Conservation (phyloP, 2,888 invertebrate genomes). For the Diadegma fenestrale region DNA sequence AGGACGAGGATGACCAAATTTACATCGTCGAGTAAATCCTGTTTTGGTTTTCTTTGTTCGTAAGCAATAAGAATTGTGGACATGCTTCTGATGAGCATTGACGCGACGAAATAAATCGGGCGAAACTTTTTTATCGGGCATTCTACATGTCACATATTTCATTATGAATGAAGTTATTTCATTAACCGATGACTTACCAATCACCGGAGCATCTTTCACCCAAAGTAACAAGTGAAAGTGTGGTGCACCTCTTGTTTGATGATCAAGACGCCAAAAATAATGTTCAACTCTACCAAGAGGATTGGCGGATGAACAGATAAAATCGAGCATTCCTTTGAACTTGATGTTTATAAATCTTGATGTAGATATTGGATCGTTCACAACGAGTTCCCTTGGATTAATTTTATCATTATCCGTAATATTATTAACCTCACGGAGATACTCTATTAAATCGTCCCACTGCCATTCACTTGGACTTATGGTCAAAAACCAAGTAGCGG, state of each 20-base stretch:
- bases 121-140: slow-evolving; percentile 68
- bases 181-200: slow-evolving; percentile 68
- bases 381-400: slow-evolving; percentile 73
- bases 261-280: slow-evolving; percentile 72
- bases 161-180: slow-evolving; percentile 71
- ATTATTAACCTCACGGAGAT: slow-evolving; percentile 73
- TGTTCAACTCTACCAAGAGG: slow-evolving; percentile 71
- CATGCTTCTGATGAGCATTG: slow-evolving; percentile 32
- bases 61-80: slow-evolving; percentile 35
- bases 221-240: slow-evolving; percentile 63
- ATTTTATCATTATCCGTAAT: slow-evolving; percentile 57
- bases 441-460: slow-evolving; percentile 75
- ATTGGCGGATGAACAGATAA: slow-evolving; percentile 71
- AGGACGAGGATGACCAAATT: slow-evolving; percentile 74
- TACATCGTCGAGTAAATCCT: slow-evolving; percentile 54
- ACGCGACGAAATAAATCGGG: slow-evolving; percentile 67
- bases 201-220: slow-evolving; percentile 69
- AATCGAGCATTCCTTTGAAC: slow-evolving; percentile 77
- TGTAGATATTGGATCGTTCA: slow-evolving; percentile 76
- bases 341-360: slow-evolving; percentile 78
- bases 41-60: slow-evolving; percentile 29
- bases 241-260: slow-evolving; percentile 70
- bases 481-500: slow-evolving; percentile 73
- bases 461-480: slow-evolving; percentile 70
- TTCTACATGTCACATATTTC: slow-evolving; percentile 71